Evolutionary conservation across 2,888 invertebrate genomes (phyloP).

Genomic region (Chromoteleia sp.): DNA sequence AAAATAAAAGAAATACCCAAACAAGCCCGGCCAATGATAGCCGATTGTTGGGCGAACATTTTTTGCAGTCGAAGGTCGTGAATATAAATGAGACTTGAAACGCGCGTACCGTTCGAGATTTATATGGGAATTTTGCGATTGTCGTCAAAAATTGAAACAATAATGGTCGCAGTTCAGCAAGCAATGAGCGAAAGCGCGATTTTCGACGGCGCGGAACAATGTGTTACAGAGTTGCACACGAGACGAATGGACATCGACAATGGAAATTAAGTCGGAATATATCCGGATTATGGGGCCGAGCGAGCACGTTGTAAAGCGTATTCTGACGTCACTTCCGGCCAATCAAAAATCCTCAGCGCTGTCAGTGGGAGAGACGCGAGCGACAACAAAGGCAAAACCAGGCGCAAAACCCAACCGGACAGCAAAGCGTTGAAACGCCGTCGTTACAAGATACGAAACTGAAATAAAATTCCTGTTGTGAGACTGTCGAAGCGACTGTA

Average conservation of each 20-base stretch:
- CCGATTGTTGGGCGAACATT: no score
- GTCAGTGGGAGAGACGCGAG: slow-evolving; percentile 42
- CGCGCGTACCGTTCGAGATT: no score
- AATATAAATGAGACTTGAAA: no score
- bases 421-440: no score
- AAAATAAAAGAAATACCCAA: no score
- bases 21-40: no score
- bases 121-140: background rate
- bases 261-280: slow-evolving; percentile 70
- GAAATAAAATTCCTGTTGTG: no score
- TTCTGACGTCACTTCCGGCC: slow-evolving; percentile 84
- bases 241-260: slow-evolving; percentile 67
- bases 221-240: slow-evolving; percentile 55
- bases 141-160: slow-evolving; percentile 31
- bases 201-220: slow-evolving; percentile 61
- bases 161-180: slow-evolving; percentile 16
- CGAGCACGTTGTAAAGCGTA: slow-evolving; percentile 78
- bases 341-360: slow-evolving; percentile 83
- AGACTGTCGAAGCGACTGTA: no score
- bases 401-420: slow-evolving; percentile 22
- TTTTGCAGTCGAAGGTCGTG: no score
- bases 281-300: slow-evolving; percentile 74
- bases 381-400: slow-evolving; percentile 47
- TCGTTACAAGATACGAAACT: no score
- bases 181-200: slow-evolving; percentile 40